These are phyloP conservation scores for Neoitamus cyanurus DNA, from an alignment of 2,888 invertebrate species.

Conservation along the genomic window DNA sequence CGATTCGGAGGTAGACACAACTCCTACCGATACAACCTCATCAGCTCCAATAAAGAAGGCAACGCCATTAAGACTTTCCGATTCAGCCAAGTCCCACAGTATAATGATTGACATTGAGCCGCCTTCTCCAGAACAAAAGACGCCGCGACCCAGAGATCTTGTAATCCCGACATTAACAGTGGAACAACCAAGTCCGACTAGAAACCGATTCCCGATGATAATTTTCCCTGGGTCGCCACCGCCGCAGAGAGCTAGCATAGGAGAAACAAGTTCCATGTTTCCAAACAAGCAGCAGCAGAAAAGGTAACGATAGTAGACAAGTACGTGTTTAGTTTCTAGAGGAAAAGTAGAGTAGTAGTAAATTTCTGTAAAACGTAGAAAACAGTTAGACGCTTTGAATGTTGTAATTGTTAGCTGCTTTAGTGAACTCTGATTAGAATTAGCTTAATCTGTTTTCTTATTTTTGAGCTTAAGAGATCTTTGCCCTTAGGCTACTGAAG, in stretches of 20 bases:
- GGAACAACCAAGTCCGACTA: constrained; percentile 77
- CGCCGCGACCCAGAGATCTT: constrained; percentile 67
- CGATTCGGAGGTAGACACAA: constrained; percentile 57
- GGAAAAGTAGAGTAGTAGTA: not conserved
- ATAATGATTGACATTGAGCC: constrained; percentile 61
- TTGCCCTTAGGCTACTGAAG: constrained; percentile 69
- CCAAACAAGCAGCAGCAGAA: constrained; percentile 68
- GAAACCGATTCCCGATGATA: constrained; percentile 66
- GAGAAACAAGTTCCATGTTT: constrained; percentile 64
- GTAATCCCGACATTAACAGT: constrained; percentile 75
- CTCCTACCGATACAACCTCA: constrained; percentile 57
- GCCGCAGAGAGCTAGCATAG: constrained; percentile 67
- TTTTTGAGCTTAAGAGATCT: constrained; percentile 46
- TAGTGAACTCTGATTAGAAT: constrained; percentile 6
- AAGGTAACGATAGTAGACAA: constrained; percentile 55
- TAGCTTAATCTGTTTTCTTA: constrained; percentile 6
- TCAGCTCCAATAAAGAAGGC: constrained; percentile 55
- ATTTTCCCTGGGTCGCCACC: constrained; percentile 71
- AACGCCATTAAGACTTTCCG: constrained; percentile 40
- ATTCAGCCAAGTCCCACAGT: constrained; percentile 51
- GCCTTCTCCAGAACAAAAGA: constrained; percentile 59
- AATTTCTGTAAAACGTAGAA: not conserved
- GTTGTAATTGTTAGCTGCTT: not conserved
- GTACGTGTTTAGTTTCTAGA: not conserved
- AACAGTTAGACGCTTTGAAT: not conserved